Conservation (phyloP, 2,797 vertebrate genomes). For the Anolis apletophallus region DNA sequence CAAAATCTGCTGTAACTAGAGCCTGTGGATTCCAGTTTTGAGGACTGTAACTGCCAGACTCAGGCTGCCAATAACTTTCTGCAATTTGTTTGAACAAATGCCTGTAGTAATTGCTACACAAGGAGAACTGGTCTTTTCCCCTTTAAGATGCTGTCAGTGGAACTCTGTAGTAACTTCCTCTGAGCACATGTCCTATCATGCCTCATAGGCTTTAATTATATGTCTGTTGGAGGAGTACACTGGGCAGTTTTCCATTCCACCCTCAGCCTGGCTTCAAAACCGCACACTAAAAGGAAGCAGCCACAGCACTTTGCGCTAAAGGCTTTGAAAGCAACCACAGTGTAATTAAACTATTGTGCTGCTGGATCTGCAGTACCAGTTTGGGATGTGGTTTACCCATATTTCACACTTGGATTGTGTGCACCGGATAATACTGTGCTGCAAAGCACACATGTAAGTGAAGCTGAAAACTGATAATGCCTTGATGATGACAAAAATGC, state of each 20-base stretch:
- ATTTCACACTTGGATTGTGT: slow-evolving; percentile 49
- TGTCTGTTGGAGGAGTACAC: slow-evolving; percentile 54
- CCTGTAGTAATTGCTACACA: background rate
- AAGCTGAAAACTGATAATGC: slow-evolving; percentile 30
- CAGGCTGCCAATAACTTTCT: background rate
- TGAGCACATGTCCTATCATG: slow-evolving; percentile 53
- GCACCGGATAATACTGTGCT: slow-evolving; percentile 44
- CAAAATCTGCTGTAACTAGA: background rate
- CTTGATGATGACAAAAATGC: slow-evolving; percentile 14
- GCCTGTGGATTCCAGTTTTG: too few species aligned
- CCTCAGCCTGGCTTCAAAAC: slow-evolving; percentile 67
- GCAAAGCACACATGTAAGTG: slow-evolving; percentile 36
- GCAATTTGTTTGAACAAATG: slow-evolving; percentile 9
- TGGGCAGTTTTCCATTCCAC: slow-evolving; percentile 68
- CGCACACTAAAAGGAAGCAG: slow-evolving; percentile 70
- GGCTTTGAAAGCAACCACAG: slow-evolving; percentile 70
- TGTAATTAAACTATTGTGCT: slow-evolving; percentile 69
- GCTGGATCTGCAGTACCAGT: slow-evolving; percentile 59
- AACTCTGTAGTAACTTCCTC: slow-evolving; percentile 47
- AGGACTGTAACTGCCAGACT: too few species aligned
- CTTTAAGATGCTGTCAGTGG: slow-evolving; percentile 40
- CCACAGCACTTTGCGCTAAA: slow-evolving; percentile 67
- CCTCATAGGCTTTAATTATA: slow-evolving; percentile 66
- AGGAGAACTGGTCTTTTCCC: background rate
- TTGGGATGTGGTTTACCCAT: slow-evolving; percentile 68